Evolutionary conservation across 2,113 vertebrate species (phyloP).

Genomic region (Channa argus): DNA sequence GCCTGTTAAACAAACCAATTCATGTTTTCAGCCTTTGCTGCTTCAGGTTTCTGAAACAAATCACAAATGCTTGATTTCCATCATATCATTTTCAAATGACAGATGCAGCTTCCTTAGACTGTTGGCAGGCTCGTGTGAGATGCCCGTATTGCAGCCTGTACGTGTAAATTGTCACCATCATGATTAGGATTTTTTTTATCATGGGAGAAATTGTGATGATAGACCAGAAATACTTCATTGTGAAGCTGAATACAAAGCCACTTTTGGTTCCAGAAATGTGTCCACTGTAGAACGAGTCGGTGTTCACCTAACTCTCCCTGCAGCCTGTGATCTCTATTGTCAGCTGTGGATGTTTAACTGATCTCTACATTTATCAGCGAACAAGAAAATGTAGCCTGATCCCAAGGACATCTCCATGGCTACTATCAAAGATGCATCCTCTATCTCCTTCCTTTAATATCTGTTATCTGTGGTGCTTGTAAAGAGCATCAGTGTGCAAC

Average conservation of each 20-base stretch:
- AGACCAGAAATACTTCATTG: neutral
- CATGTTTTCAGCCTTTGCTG: too few relatives aligned
- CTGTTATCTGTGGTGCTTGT: slow-evolving; percentile 15
- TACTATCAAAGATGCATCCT: slow-evolving; percentile 23
- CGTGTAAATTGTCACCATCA: too few relatives aligned
- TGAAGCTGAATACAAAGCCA: neutral
- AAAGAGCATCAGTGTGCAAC: slow-evolving; percentile 6
- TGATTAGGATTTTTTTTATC: too few relatives aligned
- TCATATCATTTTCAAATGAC: too few relatives aligned
- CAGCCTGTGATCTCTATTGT: slow-evolving; percentile 7
- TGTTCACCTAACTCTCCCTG: neutral
- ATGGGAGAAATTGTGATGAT: too few relatives aligned
- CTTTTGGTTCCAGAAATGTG: neutral
- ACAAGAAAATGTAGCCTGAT: slow-evolving; percentile 18
- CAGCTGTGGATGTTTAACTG: slow-evolving; percentile 15
- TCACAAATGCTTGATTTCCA: too few relatives aligned
- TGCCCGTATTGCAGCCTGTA: too few relatives aligned
- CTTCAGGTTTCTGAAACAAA: too few relatives aligned
- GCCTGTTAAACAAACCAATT: too few relatives aligned
- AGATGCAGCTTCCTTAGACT: too few relatives aligned
- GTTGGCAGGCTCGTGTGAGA: too few relatives aligned
- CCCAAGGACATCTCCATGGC: slow-evolving; percentile 30
- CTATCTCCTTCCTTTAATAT: slow-evolving; percentile 21
- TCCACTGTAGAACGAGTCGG: neutral
- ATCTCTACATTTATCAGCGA: slow-evolving; percentile 8